A percentile compares a stretch with the other conserved stretches of the same genome.
Conservation (phyloP, 2,113 vertebrate genomes). For the Trogon surrucura region DNA sequence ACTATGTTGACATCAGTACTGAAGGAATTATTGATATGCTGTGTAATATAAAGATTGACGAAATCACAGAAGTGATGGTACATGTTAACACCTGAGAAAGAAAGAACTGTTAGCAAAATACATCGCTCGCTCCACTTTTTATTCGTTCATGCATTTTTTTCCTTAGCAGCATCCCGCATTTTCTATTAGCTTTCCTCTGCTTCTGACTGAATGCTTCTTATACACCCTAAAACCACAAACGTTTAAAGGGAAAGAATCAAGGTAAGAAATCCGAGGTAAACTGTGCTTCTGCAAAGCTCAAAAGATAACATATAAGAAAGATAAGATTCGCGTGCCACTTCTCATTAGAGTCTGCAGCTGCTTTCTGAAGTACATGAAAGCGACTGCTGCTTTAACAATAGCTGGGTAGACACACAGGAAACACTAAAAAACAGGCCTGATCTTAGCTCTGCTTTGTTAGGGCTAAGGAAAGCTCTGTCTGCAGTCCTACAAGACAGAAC, state of each 20-base stretch:
- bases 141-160: not conserved
- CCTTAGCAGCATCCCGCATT: not conserved
- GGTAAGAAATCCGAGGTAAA: not conserved
- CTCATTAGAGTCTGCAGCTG: not conserved
- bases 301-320: not conserved
- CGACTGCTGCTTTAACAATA: not conserved
- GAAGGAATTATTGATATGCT: conserved; percentile 96
- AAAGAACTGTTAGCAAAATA: conserved; percentile 19
- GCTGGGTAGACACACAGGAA: not conserved
- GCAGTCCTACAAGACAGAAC: not conserved
- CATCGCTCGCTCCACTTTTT: not conserved
- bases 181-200: not conserved
- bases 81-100: conserved; percentile 92
- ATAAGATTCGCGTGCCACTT: not conserved
- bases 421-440: not conserved
- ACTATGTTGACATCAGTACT: conserved; percentile 88
- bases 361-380: not conserved
- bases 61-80: conserved; percentile 99
- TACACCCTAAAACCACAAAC: not conserved
- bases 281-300: not conserved
- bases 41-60: conserved; percentile 95
- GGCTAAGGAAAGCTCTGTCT: not conserved
- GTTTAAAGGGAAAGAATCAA: not conserved
- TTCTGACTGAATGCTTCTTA: not conserved
- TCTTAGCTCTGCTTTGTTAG: not conserved